Percentiles rank a stretch among this genome's conserved stretches.
phyloP scores from a whole-genome alignment of 2,888 invertebrate genomes.

The Caenorhabditis auriculariae region DNA sequence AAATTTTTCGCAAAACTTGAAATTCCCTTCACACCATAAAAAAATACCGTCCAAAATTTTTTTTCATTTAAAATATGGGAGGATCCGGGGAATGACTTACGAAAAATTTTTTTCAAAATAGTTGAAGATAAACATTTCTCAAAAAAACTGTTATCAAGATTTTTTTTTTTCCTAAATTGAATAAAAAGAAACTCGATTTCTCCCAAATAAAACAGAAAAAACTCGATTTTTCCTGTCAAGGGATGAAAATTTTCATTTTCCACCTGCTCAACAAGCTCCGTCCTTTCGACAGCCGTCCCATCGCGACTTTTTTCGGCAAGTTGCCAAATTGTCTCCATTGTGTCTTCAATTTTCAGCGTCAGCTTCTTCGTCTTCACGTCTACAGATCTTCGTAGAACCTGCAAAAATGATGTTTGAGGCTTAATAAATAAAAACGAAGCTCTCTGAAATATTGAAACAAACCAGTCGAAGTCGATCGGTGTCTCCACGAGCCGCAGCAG shows the following conservation, averaged over 20 bases:
- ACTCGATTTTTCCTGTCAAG: constrained; percentile 1
- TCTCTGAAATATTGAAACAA: not conserved
- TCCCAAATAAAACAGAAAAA: not conserved
- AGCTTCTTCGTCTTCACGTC: constrained; percentile 14
- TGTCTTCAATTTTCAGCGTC: constrained; percentile 17
- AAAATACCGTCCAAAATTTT: too few relatives aligned
- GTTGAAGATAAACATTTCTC: not conserved
- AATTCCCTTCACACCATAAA: too few relatives aligned
- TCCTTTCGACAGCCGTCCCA: constrained; percentile 28
- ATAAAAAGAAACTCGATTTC: too few relatives aligned
- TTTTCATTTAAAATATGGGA: too few relatives aligned
- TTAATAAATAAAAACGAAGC: too few relatives aligned
- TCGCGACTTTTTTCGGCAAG: constrained; percentile 37
- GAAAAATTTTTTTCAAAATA: not conserved
- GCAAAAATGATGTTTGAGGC: not conserved
- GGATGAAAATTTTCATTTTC: not conserved
- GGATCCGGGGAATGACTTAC: too few relatives aligned
- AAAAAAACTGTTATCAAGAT: not conserved
- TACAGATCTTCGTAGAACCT: constrained; percentile 25
- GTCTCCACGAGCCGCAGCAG: constrained; percentile 37
- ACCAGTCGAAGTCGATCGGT: constrained; percentile 25
- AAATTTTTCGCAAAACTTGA: too few relatives aligned
- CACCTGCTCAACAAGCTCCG: constrained; percentile 36
- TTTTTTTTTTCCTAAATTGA: too few relatives aligned
- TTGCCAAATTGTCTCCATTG: constrained; percentile 44